Evolutionary conservation across 2,797 vertebrate species (phyloP), one percentile per base, ranked within the genome.

Genomic region (Sternotherus odoratus): DNA sequence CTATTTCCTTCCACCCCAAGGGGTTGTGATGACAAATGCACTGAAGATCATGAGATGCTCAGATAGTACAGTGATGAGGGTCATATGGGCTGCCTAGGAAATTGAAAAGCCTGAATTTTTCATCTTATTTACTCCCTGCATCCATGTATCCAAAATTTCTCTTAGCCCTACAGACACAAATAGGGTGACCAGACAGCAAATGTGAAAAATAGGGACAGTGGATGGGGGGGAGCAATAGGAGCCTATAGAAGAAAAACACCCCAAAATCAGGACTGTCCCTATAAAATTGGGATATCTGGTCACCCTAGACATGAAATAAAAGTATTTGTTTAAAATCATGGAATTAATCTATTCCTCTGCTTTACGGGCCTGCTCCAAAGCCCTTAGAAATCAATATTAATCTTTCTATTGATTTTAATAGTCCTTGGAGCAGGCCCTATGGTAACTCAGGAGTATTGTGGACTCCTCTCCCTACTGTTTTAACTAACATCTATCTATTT

Each of bases 91-190:
- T 66, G n/a, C 63, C 60, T 66, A 66, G 5, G n/a, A 66, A 66
- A 66, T 36, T 56, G 60, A 82, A 90, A 91, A 85, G 50, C 49
- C 77, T 87, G 82, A 88, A 77, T 3, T 10, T n/a, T 85, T 2
- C 78, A 63, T 23, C 43, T 90, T 86, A 74, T 36, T 79, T 77
- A 11, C 81, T 94, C 51, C 28, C 66, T 87, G 54, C 56, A 46
- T 94, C 95, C 79, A 69, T 90, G 5, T 74, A 92, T 53, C 87
- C 94, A 77, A 83, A 12, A 30, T 91, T 94, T 91, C 89, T 15
- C 81, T 90, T 88, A 95, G 77, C 74, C 57, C 74, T 95, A 90
- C 0, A 80, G 30, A 39, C 48, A 78, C 60, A 12, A 49, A 48
- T 48, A 48, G 46, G 46, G 46, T 48, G 46, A 48, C 46, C 46